These are phyloP conservation scores for Lymantria dispar DNA, from an alignment of 2,888 invertebrate genomes.

Conservation along the genomic window DNA sequence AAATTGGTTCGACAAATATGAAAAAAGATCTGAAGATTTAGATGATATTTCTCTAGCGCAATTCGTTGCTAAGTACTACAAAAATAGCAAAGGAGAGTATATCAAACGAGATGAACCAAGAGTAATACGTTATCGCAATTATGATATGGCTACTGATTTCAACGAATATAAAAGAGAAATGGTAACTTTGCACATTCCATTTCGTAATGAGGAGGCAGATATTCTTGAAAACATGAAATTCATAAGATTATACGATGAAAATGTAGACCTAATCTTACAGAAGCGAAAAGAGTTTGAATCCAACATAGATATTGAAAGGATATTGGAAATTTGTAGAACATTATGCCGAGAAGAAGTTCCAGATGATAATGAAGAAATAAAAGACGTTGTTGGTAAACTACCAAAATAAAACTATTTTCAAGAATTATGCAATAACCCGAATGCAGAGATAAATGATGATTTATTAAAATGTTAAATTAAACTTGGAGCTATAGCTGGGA, in stretches of 20 bases:
- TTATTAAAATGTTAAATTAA: background rate
- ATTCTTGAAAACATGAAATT: slow-evolving; percentile 40
- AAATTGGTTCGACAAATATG: slow-evolving; percentile 35
- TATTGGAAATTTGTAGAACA: slow-evolving; percentile 20
- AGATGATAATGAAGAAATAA: no score
- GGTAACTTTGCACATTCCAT: slow-evolving; percentile 41
- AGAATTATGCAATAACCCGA: background rate
- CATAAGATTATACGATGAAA: slow-evolving; percentile 19
- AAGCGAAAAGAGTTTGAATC: slow-evolving; percentile 40
- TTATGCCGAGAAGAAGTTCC: background rate
- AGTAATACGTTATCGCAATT: slow-evolving; percentile 46
- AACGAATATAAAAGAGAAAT: slow-evolving; percentile 49
- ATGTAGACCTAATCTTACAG: slow-evolving; percentile 32
- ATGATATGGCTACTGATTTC: slow-evolving; percentile 39
- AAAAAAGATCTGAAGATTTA: slow-evolving; percentile 32
- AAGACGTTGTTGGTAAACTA: background rate
- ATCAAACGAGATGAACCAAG: slow-evolving; percentile 22
- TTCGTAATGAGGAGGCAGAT: slow-evolving; percentile 41
- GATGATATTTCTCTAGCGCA: slow-evolving; percentile 30
- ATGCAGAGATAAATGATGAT: background rate
- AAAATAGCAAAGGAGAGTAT: slow-evolving; percentile 7
- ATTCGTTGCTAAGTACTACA: slow-evolving; percentile 28
- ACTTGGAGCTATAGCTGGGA: background rate
- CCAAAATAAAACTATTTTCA: background rate
- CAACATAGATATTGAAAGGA: slow-evolving; percentile 40